phyloP scores from a whole-genome alignment of 1,140 invertebrate species.

The Gryon sp. region DNA sequence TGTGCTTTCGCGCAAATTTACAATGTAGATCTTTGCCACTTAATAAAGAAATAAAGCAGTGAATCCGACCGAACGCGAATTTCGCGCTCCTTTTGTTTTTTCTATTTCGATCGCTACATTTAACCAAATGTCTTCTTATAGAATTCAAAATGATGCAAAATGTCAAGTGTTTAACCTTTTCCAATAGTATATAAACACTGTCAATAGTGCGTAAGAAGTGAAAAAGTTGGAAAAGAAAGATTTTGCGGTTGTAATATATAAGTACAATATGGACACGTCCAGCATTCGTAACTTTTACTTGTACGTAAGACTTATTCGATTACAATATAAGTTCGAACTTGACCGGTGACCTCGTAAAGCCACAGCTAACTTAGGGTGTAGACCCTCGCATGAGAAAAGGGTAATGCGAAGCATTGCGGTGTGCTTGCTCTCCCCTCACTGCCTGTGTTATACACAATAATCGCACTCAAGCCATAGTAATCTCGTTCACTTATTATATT shows the following conservation, averaged over 20 bases:
- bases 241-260: no score
- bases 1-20: constrained; percentile 38
- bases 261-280: background rate
- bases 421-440: constrained; percentile 1
- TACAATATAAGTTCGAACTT: constrained; percentile 33
- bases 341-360: constrained; percentile 52
- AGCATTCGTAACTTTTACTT: background rate
- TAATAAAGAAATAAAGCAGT: constrained; percentile 9
- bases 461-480: constrained; percentile 38
- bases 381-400: constrained; percentile 31
- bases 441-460: constrained; percentile 10
- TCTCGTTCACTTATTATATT: constrained; percentile 9
- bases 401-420: constrained; percentile 26
- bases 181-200: no score
- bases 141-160: no score
- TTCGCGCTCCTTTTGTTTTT: background rate
- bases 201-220: no score
- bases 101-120: background rate
- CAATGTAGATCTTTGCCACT: constrained; percentile 38
- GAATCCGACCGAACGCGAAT: constrained; percentile 4
- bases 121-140: no score
- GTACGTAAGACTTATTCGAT: background rate
- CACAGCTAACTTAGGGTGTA: constrained; percentile 28
- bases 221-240: no score
- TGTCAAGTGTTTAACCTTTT: no score